A percentile compares a stretch with the other conserved stretches of the same genome.
Conservation (phyloP, 2,797 vertebrate genomes). For the Micrastur ruficollis region DNA sequence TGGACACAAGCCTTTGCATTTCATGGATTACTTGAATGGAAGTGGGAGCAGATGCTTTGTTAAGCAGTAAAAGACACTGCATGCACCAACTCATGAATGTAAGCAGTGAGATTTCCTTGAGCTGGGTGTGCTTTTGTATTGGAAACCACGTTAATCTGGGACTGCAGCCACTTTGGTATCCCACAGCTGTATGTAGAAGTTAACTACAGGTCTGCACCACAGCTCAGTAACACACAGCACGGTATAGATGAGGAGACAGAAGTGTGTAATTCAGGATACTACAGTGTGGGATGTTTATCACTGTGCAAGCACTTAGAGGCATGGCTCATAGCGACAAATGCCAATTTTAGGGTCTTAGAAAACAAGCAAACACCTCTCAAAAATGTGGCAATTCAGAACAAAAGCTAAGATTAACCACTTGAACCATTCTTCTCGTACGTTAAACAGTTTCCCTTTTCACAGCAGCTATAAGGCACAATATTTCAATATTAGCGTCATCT, state of each 20-base stretch:
- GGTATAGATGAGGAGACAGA: background rate
- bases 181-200: background rate
- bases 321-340: background rate
- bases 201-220: background rate
- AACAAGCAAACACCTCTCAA: background rate
- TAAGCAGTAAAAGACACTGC: background rate
- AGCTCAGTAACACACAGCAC: background rate
- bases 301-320: background rate
- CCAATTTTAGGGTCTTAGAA: background rate
- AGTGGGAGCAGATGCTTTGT: background rate
- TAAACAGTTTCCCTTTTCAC: background rate
- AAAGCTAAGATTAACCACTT: background rate
- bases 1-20: background rate
- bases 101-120: background rate
- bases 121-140: background rate
- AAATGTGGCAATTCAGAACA: background rate
- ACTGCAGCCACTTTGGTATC: background rate
- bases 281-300: background rate
- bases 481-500: background rate
- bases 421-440: background rate
- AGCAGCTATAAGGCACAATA: background rate
- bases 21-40: background rate
- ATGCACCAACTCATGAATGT: background rate
- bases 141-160: background rate
- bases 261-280: background rate